Evolutionary conservation across 30 jellyfish, hydroid and myxozoan genomes (phyloP), one percentile per base, ranked within the genome.

Genomic region (Chrysaora quinquecirrha): DNA sequence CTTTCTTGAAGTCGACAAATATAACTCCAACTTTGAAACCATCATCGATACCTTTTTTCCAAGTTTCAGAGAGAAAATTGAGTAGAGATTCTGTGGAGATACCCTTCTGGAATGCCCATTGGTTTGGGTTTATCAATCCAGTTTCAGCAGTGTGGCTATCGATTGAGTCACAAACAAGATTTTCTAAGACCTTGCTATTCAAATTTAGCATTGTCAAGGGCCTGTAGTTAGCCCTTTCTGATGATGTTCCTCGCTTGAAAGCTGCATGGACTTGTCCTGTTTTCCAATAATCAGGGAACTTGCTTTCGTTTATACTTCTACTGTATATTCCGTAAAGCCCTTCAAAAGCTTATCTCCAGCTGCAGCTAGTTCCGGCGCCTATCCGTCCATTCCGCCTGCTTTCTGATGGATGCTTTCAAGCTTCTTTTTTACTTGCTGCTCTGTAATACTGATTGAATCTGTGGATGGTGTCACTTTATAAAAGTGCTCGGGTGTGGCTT

Each of bases 11-110:
- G 73, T 46, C 73, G 24, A 48, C 35, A 34, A 73, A 73, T 34
- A 73, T 31, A 38, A 73, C 85, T 30, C 85, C 76, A 19, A 73
- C 85, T 43, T 48, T 73, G 43, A 35, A 35, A 14, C 85, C 85
- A 35, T 73, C 30, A 73, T 73, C 85, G 28, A 48, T 46, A 9
- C 76, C 85, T 73, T 73, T 73, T 34, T 64, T 68, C 80, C 67
- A 68, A 7, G 80, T 29, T 31, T 73, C 85, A 50, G 77, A 34
- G 43, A 73, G 85, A 25, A 73, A 16, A 9, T 6, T 9, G 16
- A 43, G 58, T 20, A 60, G 12, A 4, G 72, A 60, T 9, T 60
- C 72, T 60, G 29, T 60, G 6, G 33, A 60, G 33, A 60, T 60
- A 10, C 72, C 72, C n/a, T 25, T 60, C 72, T 60, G 72, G 23